These are phyloP conservation scores for Cnemophilus loriae DNA, from an alignment of 2,113 vertebrate species.

Conservation along the genomic window DNA sequence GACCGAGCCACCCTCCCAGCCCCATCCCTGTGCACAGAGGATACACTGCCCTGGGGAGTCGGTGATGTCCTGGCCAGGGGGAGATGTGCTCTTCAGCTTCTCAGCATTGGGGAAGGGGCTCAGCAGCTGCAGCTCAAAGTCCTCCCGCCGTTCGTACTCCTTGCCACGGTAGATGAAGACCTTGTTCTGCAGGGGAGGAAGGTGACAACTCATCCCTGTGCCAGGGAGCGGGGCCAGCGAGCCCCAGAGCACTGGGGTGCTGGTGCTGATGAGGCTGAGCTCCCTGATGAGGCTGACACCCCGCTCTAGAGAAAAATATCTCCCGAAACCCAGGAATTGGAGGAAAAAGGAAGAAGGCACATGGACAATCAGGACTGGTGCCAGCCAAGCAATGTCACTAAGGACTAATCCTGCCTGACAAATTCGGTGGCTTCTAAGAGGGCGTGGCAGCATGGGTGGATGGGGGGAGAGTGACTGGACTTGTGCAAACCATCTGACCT, in stretches of 20 bases:
- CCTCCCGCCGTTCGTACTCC: constrained; percentile 62
- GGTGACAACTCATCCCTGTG: not conserved
- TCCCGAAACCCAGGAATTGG: not conserved
- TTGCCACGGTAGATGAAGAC: constrained; percentile 67
- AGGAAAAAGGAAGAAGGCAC: not conserved
- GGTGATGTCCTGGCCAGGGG: not conserved
- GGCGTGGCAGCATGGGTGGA: rapidly evolving
- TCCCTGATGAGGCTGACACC: not conserved
- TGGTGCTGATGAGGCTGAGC: not conserved
- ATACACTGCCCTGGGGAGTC: constrained; percentile 54
- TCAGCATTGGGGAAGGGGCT: constrained; percentile 47
- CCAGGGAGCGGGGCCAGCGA: rapidly evolving
- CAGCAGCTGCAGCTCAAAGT: constrained; percentile 56
- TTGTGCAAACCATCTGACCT: not conserved
- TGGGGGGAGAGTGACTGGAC: not conserved
- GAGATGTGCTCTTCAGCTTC: constrained; percentile 49
- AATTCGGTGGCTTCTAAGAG: rapidly evolving
- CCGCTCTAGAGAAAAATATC: rapidly evolving
- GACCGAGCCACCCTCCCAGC: not conserved
- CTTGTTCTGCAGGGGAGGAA: constrained; percentile 42
- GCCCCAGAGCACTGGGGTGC: not conserved
- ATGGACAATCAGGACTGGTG: not conserved
- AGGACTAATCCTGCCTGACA: not conserved
- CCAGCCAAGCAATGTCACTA: not conserved
- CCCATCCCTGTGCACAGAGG: not conserved